Conservation (phyloP, 2,797 vertebrate species). For the Leptodactylus fallax region DNA sequence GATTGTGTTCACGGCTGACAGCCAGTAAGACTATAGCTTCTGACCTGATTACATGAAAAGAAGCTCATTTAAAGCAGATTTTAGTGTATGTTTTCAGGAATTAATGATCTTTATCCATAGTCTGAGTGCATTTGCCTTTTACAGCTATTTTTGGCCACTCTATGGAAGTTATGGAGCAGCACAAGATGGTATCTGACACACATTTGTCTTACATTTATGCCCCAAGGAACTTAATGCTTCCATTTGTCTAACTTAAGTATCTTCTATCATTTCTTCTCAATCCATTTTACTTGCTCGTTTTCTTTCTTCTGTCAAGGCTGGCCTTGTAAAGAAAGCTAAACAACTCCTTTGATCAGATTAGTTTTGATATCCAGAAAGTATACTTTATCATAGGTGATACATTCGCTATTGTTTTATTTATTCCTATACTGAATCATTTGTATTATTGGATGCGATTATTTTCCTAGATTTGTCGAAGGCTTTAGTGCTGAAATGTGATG, state of each 20-base stretch:
- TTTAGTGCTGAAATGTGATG: neutral
- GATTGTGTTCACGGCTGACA: neutral
- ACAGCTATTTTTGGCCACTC: slow-evolving; percentile 57
- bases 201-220: slow-evolving; percentile 61
- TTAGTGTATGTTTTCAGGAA: slow-evolving; percentile 58
- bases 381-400: slow-evolving; percentile 47
- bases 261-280: slow-evolving; percentile 58
- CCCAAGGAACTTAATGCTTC: slow-evolving; percentile 59
- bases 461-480: neutral
- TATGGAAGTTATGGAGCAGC: slow-evolving; percentile 53
- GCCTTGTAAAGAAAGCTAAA: slow-evolving; percentile 57
- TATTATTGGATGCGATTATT: neutral
- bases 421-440: slow-evolving; percentile 33
- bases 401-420: slow-evolving; percentile 33
- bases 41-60: slow-evolving; percentile 40
- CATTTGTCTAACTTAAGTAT: slow-evolving; percentile 63
- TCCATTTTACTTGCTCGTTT: slow-evolving; percentile 51
- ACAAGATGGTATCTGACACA: slow-evolving; percentile 61
- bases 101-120: slow-evolving; percentile 62
- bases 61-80: slow-evolving; percentile 54
- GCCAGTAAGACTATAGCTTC: slow-evolving; percentile 27
- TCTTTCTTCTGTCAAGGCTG: slow-evolving; percentile 55
- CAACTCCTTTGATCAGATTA: slow-evolving; percentile 54
- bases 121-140: slow-evolving; percentile 55
- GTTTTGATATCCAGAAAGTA: slow-evolving; percentile 48